Evolutionary conservation across 2,888 invertebrate genomes (phyloP), one percentile per base, ranked within the genome.

Genomic region (Leptinotarsa haldemani): DNA sequence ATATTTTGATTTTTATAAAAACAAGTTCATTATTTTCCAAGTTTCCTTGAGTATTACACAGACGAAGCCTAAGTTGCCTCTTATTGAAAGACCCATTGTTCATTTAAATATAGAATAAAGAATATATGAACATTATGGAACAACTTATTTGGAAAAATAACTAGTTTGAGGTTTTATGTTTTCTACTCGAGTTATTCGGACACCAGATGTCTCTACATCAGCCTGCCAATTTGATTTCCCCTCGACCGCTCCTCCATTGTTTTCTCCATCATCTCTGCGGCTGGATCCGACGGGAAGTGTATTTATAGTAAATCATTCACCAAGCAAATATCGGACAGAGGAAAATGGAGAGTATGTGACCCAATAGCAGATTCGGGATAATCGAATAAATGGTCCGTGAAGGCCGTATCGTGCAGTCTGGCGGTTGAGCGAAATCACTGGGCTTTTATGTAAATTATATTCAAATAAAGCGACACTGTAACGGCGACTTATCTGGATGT

Each of bases 371-470:
- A 68, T 68, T 73, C 67, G 65, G 69, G n/a, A 73, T 69, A 68
- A 69, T 64, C 69, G 73, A 56, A 69, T 65, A 56, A 73, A 73
- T 65, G 65, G 69, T 16, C 48, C 65, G 69, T 46, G 73, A 65
- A 68, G 63, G 48, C 22, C 63, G 64, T 50, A 65, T 53, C 64
- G 56, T 16, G 16, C 69, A 69, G 68, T 68, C 63, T 58, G 22
- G 58, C 61, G 61, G 65, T 64, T 64, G 65, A 47, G 56, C 47
- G 9, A 22, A 64, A 67, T 61, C 50, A 50, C 63, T 53, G 61
- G 58, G 61, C 53, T 68, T 69, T 73, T 69, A 73, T 73, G 73
- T 48, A 69, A 73, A 73, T 73, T 65, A 69, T 52, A 69, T 65
- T 63, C 63, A 18, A 48, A 68, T 61, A 61, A 61, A 25, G 61